Conservation (phyloP, 1,140 invertebrate species). For the Leptinotarsa texana region DNA sequence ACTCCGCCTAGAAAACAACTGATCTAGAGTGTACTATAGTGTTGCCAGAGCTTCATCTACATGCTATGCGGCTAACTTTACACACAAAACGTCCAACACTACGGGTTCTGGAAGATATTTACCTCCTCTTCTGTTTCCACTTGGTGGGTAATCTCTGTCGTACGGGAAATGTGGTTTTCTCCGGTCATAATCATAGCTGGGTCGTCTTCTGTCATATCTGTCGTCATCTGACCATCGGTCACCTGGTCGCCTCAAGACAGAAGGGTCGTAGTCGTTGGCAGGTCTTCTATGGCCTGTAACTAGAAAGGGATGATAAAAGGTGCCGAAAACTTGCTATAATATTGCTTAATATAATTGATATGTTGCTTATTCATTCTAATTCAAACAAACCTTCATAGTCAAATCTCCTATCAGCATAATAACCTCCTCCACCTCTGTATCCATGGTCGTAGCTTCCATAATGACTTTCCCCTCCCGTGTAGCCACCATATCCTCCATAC, state of each 20-base stretch:
- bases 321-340: no score
- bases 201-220: constrained; percentile 19
- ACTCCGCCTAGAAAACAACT: neutral
- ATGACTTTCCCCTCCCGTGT: neutral
- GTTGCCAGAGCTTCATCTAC: neutral
- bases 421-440: neutral
- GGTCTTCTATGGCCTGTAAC: neutral
- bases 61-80: constrained; percentile 7
- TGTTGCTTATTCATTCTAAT: no score
- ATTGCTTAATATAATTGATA: no score
- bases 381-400: constrained; percentile 10
- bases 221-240: constrained; percentile 35
- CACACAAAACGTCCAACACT: constrained; percentile 45
- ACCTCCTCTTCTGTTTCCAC: constrained; percentile 44
- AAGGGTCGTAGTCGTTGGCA: neutral
- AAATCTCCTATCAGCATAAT: constrained; percentile 23
- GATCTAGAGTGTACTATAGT: neutral
- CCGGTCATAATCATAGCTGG: constrained; percentile 34
- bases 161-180: neutral
- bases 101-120: constrained; percentile 44
- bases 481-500: constrained; percentile 26
- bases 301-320: neutral
- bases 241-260: constrained; percentile 16
- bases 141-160: neutral
- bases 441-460: constrained; percentile 4